These are phyloP conservation scores for Patella vulgata DNA, from an alignment of 1,140 invertebrate genomes.

Conservation along the genomic window DNA sequence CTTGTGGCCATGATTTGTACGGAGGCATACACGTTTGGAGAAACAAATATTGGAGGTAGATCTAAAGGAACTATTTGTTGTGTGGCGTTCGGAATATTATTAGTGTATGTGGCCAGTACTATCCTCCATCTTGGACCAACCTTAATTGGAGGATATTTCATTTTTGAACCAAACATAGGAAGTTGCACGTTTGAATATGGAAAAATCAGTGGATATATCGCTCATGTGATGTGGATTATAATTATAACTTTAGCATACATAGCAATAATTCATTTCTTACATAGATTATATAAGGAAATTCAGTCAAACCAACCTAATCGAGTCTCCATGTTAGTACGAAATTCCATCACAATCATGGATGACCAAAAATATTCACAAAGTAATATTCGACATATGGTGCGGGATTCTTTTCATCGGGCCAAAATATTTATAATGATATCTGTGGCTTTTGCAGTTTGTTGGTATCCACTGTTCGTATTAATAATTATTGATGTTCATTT, in stretches of 20 bases:
- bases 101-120: constrained; percentile 63
- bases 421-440: constrained; percentile 60
- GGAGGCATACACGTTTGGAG: constrained; percentile 65
- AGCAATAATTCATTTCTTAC: constrained; percentile 57
- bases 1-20: constrained; percentile 65
- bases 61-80: constrained; percentile 60
- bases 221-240: constrained; percentile 65
- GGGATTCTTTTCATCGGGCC: constrained; percentile 56
- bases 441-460: constrained; percentile 57
- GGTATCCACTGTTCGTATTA: constrained; percentile 65
- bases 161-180: constrained; percentile 61
- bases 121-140: constrained; percentile 67
- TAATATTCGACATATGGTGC: constrained; percentile 37
- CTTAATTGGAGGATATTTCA: constrained; percentile 65
- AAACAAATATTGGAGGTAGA: constrained; percentile 60
- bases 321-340: constrained; percentile 60
- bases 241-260: constrained; percentile 60
- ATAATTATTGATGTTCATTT: constrained; percentile 61
- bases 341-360: constrained; percentile 58
- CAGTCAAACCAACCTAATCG: constrained; percentile 60
- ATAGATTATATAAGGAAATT: constrained; percentile 61
- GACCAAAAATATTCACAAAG: constrained; percentile 41
- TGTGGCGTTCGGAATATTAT: constrained; percentile 61
- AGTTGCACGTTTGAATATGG: constrained; percentile 63
- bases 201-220: constrained; percentile 61